Evolutionary conservation across 2,888 invertebrate genomes (phyloP), one percentile per base, ranked within the genome.

Genomic region (Alsophila aescularia): DNA sequence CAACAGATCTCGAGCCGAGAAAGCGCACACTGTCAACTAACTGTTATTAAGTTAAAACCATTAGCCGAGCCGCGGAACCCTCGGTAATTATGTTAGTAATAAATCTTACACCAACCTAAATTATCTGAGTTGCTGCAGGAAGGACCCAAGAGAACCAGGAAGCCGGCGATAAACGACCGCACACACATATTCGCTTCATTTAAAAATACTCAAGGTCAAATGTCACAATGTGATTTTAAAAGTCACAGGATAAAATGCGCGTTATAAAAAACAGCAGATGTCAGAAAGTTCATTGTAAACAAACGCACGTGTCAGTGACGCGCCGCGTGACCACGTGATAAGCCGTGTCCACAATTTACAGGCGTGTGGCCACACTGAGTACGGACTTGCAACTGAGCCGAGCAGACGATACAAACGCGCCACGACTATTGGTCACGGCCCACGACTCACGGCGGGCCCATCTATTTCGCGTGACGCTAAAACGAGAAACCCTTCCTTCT

Each of bases 391-490:
- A 77, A 87, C 87, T 69, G 68, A 69, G 88, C 86, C 82, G 79
- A 76, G 69, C 73, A 73, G 72, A 70, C 78, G 79, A 77, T 77
- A 79, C 81, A 79, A 81, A 79, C 85, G 79, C 86, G 83, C 82
- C 77, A 78, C 85, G 83, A 83, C 85, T 83, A 83, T 82, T 86
- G 89, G 87, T 84, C 89, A 88, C 84, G 83, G 72, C 87, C 84
- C 85, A 88, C 84, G 83, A 73, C 79, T 81, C 83, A 80, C 80
- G 80, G 83, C 81, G 70, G 79, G 81, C 82, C 86, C 90, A 90
- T 90, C 90, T 90, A 90, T 90, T 89, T 83, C 73, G 76, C 81
- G 78, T 88, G 89, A 90, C 90, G 85, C 86, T 86, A 86, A 87
- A 87, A 86, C 87, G 85, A 86, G 85, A 53, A 84, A 81, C 81